Base-by-base conservation (phyloP, 2,888 invertebrate genomes). In the Heliothis peltigera region DNA sequence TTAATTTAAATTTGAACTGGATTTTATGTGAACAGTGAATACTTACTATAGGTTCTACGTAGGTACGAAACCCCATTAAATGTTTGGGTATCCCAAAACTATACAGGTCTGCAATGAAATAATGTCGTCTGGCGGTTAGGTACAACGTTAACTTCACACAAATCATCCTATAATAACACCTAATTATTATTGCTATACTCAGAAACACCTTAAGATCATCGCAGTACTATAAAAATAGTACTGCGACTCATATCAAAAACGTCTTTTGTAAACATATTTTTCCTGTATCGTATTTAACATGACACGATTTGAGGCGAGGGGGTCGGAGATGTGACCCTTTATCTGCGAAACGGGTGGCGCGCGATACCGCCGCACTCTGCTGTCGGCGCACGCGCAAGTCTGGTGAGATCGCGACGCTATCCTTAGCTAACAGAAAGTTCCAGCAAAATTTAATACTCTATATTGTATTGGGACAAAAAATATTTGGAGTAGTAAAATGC, bases 261-360 rank as follows among this genome's bases (percentile, higher is more conserved):
- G 5, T 59, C 21, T 64, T 57, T 68, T 48, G 39, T 69, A 55
- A 71, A 55, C 42, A 54, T 59, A 49, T 57, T 61, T 59, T 42
- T 54, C 42, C 47, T 61, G 43, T 72, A 49, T 58, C 58, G 46
- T 43, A 58, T 25, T 43, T 43, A 57, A 69, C 57, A 57, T 69
- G 54, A 19, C 47, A 69, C 56, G 53, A 57, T 73, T 63, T 62
- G 64, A 75, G 60, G 58, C 75, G 64, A 61, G 66, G 28, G 79
- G 79, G 77, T 79, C 79, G 61, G 47, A 53, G 59, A 51, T 43
- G 48, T 79, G 79, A 79, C 79, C 79, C 65, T 67, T 79, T 79
- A 79, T 79, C 79, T 70, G 53, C 21, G 44, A 17, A 19, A 55
- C 58, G 51, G 51, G 19, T 46, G 55, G 54, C 56, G 67, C 46